Conservation (phyloP, 2,797 vertebrate genomes). For the Megalops cyprinoides region DNA sequence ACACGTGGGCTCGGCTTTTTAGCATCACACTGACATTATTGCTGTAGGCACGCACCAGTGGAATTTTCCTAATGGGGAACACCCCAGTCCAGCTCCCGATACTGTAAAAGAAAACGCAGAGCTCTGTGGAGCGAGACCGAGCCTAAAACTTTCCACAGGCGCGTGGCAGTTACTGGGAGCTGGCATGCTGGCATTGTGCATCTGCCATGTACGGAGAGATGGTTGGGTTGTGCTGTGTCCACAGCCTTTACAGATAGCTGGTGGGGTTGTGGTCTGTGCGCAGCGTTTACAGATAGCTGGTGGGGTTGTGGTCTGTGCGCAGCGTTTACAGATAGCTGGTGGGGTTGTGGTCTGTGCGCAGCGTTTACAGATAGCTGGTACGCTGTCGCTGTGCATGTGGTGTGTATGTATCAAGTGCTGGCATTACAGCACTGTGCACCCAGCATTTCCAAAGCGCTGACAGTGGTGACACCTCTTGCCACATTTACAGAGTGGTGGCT, state of each 20-base stretch:
- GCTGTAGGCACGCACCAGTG: constrained; percentile 55
- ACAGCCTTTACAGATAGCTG: background rate
- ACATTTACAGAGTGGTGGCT: no score
- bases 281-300: background rate
- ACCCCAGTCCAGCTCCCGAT: background rate
- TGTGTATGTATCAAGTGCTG: no score
- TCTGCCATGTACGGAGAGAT: no score
- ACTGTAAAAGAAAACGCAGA: background rate
- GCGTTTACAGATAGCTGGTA: background rate
- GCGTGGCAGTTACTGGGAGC: no score
- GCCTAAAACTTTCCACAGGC: background rate
- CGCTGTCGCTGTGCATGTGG: no score
- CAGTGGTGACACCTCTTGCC: no score
- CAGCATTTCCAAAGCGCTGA: no score
- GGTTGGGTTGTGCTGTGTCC: background rate
- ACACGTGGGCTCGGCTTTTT: constrained; percentile 66
- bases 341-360: background rate
- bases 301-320: background rate
- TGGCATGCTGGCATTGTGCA: no score
- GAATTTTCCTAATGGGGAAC: constrained; percentile 20
- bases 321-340: background rate
- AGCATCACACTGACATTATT: constrained; percentile 62
- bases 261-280: background rate
- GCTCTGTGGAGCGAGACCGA: background rate
- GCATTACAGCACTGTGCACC: no score